Evolutionary conservation across 2,113 vertebrate genomes (phyloP).

Genomic region (Ornithorhynchus anatinus): DNA sequence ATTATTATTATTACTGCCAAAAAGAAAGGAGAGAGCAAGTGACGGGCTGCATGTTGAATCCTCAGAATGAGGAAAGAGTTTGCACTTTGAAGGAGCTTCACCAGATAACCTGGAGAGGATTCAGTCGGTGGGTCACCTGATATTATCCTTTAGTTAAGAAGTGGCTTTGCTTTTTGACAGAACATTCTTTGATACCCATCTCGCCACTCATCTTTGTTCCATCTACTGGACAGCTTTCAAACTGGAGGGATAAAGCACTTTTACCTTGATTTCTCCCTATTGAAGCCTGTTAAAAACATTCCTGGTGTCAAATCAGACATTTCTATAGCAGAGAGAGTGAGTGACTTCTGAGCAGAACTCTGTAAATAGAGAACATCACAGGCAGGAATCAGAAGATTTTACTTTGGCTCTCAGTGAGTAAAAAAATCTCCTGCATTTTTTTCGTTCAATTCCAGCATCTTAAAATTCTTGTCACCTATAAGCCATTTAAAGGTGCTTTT

Average conservation of each 20-base stretch:
- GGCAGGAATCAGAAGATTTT: too few relatives aligned
- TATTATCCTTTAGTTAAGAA: rapidly evolving
- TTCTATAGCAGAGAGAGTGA: not conserved
- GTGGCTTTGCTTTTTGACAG: not conserved
- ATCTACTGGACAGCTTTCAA: not conserved
- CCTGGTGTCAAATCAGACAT: rapidly evolving
- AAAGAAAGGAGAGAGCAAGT: too few relatives aligned
- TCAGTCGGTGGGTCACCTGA: not conserved
- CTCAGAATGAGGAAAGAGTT: not conserved
- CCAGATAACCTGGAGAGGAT: rapidly evolving
- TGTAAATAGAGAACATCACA: not conserved
- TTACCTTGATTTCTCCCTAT: not conserved
- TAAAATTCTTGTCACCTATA: too few relatives aligned
- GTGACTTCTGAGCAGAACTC: not conserved
- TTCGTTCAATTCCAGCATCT: too few relatives aligned
- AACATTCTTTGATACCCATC: not conserved
- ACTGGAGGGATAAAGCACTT: not conserved
- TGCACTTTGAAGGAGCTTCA: too few relatives aligned
- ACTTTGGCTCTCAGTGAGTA: too few relatives aligned
- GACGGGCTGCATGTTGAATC: not conserved
- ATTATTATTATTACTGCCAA: too few relatives aligned
- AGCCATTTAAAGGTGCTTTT: too few relatives aligned
- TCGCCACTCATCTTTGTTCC: not conserved
- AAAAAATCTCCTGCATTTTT: too few relatives aligned
- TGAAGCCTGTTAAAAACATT: not conserved